Evolutionary conservation across 35 echinoderm and acorn worm species (phyloP), one percentile per base, ranked within the genome.

Genomic region (Ophiothrix spiculata): DNA sequence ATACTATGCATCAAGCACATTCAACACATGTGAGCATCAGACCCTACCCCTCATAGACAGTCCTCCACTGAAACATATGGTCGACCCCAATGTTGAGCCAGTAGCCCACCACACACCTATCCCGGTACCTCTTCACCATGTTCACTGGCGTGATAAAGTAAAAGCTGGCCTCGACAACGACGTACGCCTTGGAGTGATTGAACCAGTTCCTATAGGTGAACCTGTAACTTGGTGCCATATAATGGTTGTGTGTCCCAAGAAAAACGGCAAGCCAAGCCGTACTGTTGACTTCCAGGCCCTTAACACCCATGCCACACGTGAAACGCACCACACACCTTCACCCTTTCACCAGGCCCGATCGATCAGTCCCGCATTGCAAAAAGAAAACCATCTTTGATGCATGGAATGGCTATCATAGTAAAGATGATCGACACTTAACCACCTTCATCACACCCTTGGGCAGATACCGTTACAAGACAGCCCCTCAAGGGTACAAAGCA

Each of bases 21-120:
- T 89, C 79, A 89, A 82, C 56, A 80, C 42, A 17, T 89, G 46
- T 34, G 35, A 77, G 33, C 85, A 86, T 35, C 75, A 86, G 40
- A 64, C 85, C 23, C 19, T 86, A 25, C 69, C 85, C 6, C 69
- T 77, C 36, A 86, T 86, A 76, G 74, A 76, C 12, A 37, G 36
- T 15, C 64, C 16, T 19, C 64, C 84, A 15, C 41, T 86, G 84
- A 86, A 87, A 33, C 23, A 79, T 34, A 49, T 79, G 85, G 41
- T 87, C 4, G 77, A 87, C 34, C 75, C 75, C 1, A 29, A 80
- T 8, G 85, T 76, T 1, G 39, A 87, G 36, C 85, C 85, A 32
- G 85, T 87, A 1, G 85, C 85, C 0, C 45, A 87, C 35, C 85
- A 86, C 64, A 79, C 85, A 1, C 75, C 85, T 2, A 32, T n/a